Evolutionary conservation across 2,888 invertebrate genomes (phyloP), one percentile per base, ranked within the genome.

Genomic region (Hecatera dysodea): DNA sequence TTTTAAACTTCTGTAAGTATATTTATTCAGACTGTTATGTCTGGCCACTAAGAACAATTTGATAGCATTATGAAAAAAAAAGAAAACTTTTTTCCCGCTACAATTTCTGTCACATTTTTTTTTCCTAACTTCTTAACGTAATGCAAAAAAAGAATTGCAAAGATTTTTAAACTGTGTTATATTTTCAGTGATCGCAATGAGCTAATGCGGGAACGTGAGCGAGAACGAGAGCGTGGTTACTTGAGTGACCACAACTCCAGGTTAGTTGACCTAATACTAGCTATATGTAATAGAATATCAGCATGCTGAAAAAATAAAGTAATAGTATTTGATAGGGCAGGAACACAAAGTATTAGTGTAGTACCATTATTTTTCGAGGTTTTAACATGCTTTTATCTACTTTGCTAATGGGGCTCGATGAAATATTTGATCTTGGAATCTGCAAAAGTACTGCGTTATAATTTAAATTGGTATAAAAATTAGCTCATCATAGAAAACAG

Each of bases 241-340:
- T 96, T 98, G 80, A 98, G 98, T 89, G 98, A 98, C 91, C 98
- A 98, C 88, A 98, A 97, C 92, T 97, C 98, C 78, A 97, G 98
- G 97, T 98, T 59, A 53, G 82, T 70, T 36, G 1, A 22, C 8
- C n/a, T 36, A 44, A 19, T 44, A 44, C n/a, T 46, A n/a, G 1
- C 11, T 5, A 33, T 11, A 5, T 5, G 22, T 50, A 24, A 1
- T 12, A 15, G 4, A 55, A 36, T 36, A 17, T 22, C 8, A 36
- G 15, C 7, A 33, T 33, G 11, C 27, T 56, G 7, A 12, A 33
- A 55, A 3, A 56, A 39, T 19, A 22, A 4, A 15, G 6, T 3
- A 36, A 17, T 12, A 19, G 4, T 15, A 29, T 12, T n/a, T n/a
- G n/a, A n/a, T n/a, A n/a, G n/a, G n/a, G n/a, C n/a, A n/a, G n/a